These are phyloP conservation scores for Gasterosteus aculeatus DNA, from an alignment of 2,113 vertebrate species.

Conservation along the genomic window DNA sequence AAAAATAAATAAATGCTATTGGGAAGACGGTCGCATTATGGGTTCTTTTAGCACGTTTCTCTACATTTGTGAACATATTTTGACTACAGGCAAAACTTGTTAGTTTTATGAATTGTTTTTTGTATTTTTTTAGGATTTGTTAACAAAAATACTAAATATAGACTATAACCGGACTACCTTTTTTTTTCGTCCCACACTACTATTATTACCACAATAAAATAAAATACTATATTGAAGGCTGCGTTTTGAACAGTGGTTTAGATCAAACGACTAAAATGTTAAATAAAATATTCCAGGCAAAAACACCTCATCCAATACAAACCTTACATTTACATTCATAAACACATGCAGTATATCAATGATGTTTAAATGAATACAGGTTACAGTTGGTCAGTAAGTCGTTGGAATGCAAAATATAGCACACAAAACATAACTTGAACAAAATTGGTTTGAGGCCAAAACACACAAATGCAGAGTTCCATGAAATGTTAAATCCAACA, in stretches of 20 bases:
- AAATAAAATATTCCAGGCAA: neutral
- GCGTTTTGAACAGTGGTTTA: conserved; percentile 34
- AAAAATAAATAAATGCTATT: too few species aligned
- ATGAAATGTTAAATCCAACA: conserved; percentile 12
- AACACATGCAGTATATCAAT: neutral
- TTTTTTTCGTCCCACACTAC: neutral
- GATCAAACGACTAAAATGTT: neutral
- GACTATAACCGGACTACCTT: neutral
- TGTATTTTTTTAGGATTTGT: conserved; percentile 1
- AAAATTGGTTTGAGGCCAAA: neutral
- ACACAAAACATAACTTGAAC: conserved; percentile 20
- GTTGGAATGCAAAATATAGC: conserved; percentile 16
- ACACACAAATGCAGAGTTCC: conserved; percentile 10
- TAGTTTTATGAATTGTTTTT: neutral
- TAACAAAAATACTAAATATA: neutral
- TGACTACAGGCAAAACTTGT: neutral
- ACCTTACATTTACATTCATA: conserved; percentile 23
- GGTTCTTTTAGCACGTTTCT: neutral
- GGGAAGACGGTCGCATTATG: neutral
- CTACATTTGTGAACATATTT: neutral
- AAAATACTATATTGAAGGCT: neutral
- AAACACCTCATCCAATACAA: conserved; percentile 4
- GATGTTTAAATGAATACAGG: conserved; percentile 9
- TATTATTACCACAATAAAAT: neutral
- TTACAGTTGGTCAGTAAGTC: conserved; percentile 15